Percentiles rank a stretch among this genome's conserved stretches.
phyloP scores from a whole-genome alignment of 2,888 invertebrate genomes.

The Encarsia formosa region DNA sequence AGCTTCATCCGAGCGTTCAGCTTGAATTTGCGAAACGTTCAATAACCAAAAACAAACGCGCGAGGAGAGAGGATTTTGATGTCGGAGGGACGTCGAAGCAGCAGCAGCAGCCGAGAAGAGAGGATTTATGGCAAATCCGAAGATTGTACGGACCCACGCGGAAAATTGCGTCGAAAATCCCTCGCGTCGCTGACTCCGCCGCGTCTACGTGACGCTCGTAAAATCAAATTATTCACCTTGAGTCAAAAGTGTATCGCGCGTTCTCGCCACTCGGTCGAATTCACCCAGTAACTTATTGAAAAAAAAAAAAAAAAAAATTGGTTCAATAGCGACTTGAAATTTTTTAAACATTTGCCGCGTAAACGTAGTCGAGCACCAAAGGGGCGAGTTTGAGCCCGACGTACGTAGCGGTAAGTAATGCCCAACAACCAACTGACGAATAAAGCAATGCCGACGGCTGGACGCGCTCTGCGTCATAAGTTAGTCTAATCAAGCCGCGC shows the following conservation, averaged over 20 bases:
- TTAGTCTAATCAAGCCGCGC: too few relatives aligned
- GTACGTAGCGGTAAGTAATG: too few relatives aligned
- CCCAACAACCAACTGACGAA: too few relatives aligned
- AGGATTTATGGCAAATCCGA: conserved; percentile 29
- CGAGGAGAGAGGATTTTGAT: conserved; percentile 29
- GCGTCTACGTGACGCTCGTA: neutral
- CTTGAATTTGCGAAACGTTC: conserved; percentile 21
- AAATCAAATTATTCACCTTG: neutral
- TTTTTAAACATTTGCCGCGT: too few relatives aligned
- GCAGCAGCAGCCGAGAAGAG: conserved; percentile 20
- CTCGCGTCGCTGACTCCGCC: neutral
- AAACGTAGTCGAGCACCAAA: too few relatives aligned
- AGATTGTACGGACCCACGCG: conserved; percentile 13
- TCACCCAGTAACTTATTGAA: neutral
- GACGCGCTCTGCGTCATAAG: too few relatives aligned
- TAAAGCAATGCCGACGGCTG: too few relatives aligned
- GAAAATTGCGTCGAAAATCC: conserved; percentile 24
- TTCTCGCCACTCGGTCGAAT: neutral
- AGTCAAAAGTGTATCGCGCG: too few relatives aligned
- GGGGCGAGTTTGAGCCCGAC: too few relatives aligned
- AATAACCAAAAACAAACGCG: conserved; percentile 37
- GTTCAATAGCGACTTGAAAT: too few relatives aligned
- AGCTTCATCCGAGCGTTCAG: neutral
- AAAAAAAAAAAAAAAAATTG: too few relatives aligned
- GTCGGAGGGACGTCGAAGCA: conserved; percentile 5